phyloP scores from a whole-genome alignment of 2,888 invertebrate genomes.

The Stenurella melanura region DNA sequence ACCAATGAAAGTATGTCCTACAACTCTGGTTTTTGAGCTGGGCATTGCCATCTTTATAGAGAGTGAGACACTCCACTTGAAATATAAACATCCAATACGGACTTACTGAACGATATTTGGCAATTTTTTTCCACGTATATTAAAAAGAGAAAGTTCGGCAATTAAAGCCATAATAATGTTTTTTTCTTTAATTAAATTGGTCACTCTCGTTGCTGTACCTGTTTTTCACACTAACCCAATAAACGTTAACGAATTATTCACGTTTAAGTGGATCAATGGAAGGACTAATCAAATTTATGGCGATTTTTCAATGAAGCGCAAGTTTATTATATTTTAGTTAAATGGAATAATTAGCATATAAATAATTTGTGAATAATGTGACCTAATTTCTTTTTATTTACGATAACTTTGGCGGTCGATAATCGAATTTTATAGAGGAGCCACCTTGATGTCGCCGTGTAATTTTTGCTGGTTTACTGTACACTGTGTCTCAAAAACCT shows the following conservation, averaged over 20 bases:
- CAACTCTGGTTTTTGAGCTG: slow-evolving; percentile 58
- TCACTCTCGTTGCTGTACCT: slow-evolving; percentile 7
- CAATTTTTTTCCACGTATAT: slow-evolving; percentile 25
- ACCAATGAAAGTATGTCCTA: slow-evolving; percentile 65
- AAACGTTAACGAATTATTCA: not conserved
- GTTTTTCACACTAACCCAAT: slow-evolving; percentile 26
- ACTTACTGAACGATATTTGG: slow-evolving; percentile 37
- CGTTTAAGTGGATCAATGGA: slow-evolving; percentile 11
- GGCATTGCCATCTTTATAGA: slow-evolving; percentile 57
- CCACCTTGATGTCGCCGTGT: too few species aligned
- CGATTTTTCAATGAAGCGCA: not conserved
- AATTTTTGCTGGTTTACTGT: too few species aligned
- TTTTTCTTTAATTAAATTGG: slow-evolving; percentile 29
- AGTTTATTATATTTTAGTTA: not conserved
- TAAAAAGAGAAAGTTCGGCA: slow-evolving; percentile 27
- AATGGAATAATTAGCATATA: not conserved
- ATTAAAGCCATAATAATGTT: slow-evolving; percentile 17
- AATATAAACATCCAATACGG: slow-evolving; percentile 39
- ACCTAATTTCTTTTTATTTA: not conserved
- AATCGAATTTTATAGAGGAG: too few species aligned
- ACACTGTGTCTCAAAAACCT: too few species aligned
- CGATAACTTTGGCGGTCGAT: too few species aligned
- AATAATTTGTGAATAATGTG: not conserved
- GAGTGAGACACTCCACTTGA: slow-evolving; percentile 40
- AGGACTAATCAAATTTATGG: slow-evolving; percentile 5